phyloP scores from a whole-genome alignment of 2,113 vertebrate genomes.

The Andinoacara biseriatus region DNA sequence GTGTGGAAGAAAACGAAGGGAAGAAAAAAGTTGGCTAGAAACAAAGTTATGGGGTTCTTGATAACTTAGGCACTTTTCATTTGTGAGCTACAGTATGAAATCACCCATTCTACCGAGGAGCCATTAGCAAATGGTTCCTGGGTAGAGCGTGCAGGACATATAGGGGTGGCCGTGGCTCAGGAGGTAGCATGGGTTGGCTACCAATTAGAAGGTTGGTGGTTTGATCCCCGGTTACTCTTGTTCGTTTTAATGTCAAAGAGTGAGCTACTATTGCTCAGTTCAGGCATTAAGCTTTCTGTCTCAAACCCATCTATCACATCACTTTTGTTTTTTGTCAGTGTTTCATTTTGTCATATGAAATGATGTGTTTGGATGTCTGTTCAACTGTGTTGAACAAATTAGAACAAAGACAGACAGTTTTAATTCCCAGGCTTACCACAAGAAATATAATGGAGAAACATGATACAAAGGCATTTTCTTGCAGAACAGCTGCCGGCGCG shows the following conservation, averaged over 20 bases:
- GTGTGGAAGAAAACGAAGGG: neutral
- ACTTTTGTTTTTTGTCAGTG: constrained; percentile 2
- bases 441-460: constrained; percentile 67
- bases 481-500: constrained; percentile 68
- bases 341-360: constrained; percentile 30
- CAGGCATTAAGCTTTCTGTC: neutral
- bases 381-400: constrained; percentile 38
- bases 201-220: neutral
- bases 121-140: neutral
- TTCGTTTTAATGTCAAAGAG: neutral
- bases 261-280: neutral
- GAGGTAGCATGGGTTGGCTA: neutral
- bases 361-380: constrained; percentile 30
- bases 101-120: neutral
- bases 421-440: constrained; percentile 68
- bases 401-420: constrained; percentile 59
- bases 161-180: neutral
- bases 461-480: constrained; percentile 69
- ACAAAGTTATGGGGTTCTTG: neutral
- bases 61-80: neutral
- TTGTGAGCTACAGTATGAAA: neutral
- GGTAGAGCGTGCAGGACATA: neutral
- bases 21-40: neutral
- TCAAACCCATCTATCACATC: neutral
- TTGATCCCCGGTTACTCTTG: neutral